Evolutionary conservation across 2,113 vertebrate species (phyloP).

Genomic region (Solea solea): DNA sequence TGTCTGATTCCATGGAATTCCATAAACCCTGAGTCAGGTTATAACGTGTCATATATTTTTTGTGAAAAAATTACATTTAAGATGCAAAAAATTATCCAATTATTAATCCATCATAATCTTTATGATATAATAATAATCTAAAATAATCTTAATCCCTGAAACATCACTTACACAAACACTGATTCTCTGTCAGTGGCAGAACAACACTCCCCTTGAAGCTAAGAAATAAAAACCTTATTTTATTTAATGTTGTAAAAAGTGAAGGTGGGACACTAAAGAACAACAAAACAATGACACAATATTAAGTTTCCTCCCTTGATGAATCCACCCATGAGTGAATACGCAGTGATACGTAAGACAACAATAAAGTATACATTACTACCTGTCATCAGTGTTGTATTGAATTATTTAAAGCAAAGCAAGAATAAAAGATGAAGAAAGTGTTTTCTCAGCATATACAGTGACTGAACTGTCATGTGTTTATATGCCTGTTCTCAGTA

Average conservation of each 20-base stretch:
- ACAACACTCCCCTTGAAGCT: neutral
- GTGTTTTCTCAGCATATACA: slow-evolving; percentile 52
- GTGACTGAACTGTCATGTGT: slow-evolving; percentile 22
- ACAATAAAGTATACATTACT: slow-evolving; percentile 51
- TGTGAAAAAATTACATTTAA: too few relatives aligned
- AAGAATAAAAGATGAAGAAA: neutral
- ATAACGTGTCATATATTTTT: too few relatives aligned
- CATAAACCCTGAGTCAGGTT: too few relatives aligned
- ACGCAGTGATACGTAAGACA: slow-evolving; percentile 24
- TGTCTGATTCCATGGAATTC: too few relatives aligned
- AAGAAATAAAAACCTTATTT: neutral
- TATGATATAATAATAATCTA: too few relatives aligned
- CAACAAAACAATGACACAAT: neutral
- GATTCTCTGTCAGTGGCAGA: neutral
- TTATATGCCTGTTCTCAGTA: neutral
- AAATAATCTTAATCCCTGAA: neutral
- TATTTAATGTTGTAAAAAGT: neutral
- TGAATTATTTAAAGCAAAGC: slow-evolving; percentile 17
- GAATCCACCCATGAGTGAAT: slow-evolving; percentile 20
- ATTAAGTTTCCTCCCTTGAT: slow-evolving; percentile 29
- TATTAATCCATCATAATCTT: too few relatives aligned
- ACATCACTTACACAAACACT: slow-evolving; percentile 1
- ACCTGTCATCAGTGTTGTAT: slow-evolving; percentile 12
- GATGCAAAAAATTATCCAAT: too few relatives aligned
- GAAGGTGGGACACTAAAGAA: too few relatives aligned